Conservation (phyloP, 2,797 vertebrate genomes). For the Aldrovandia affinis region DNA sequence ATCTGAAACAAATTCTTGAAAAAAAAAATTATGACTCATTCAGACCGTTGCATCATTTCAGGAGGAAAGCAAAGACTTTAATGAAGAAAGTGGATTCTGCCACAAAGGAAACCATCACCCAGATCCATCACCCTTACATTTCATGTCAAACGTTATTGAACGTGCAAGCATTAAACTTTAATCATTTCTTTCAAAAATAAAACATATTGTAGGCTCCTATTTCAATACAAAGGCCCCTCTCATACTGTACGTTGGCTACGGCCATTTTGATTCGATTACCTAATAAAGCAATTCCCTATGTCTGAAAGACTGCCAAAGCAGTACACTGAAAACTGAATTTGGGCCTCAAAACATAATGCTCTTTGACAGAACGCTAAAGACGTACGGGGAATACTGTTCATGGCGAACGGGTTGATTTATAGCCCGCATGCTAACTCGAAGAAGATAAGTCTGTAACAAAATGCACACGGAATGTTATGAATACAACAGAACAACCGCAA, state of each 20-base stretch:
- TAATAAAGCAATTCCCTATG: too few species aligned
- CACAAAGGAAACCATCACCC: too few species aligned
- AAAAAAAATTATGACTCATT: too few species aligned
- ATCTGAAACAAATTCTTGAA: too few species aligned
- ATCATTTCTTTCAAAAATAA: too few species aligned
- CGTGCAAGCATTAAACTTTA: too few species aligned
- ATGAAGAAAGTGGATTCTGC: too few species aligned
- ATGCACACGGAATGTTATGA: background rate
- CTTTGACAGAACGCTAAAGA: slow-evolving; percentile 8
- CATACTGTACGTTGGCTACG: background rate
- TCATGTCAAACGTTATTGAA: background rate
- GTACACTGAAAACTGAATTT: slow-evolving; percentile 3
- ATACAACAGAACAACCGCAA: background rate
- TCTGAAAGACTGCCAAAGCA: background rate
- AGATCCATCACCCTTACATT: background rate
- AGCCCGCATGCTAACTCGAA: slow-evolving; percentile 18
- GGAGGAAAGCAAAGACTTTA: too few species aligned
- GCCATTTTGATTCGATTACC: too few species aligned
- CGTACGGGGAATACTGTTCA: slow-evolving; percentile 2
- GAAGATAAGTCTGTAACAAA: slow-evolving; percentile 16
- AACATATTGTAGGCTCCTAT: background rate
- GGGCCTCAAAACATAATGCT: background rate
- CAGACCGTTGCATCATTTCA: too few species aligned
- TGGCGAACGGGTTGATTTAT: slow-evolving; percentile 18
- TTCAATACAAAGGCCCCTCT: background rate